Evolutionary conservation across 2,113 vertebrate species (phyloP).

Genomic region (Corydoras maculifer): DNA sequence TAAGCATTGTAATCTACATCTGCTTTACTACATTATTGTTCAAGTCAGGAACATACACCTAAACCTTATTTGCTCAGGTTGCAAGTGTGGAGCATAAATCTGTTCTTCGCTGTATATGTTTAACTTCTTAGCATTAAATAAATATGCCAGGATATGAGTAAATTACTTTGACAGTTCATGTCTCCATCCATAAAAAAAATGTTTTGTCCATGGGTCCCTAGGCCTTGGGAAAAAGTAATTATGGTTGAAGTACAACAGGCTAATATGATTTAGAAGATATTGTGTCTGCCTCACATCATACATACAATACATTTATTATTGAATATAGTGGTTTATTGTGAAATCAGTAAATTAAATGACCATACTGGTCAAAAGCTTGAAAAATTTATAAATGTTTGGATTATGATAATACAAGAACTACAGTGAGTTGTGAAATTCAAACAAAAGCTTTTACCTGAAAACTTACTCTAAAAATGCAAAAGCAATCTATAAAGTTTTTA

Average conservation of each 20-base stretch:
- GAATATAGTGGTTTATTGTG: conserved; percentile 14
- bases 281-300: conserved; percentile 12
- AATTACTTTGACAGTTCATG: conserved; percentile 1
- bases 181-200: conserved; percentile 19
- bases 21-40: neutral
- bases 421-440: neutral
- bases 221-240: conserved; percentile 26
- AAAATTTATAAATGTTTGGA: conserved; percentile 1
- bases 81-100: neutral
- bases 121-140: neutral
- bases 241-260: conserved; percentile 17
- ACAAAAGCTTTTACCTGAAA: neutral
- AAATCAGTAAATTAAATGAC: conserved; percentile 22
- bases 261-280: conserved; percentile 28
- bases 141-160: conserved; percentile 2
- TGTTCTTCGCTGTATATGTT: neutral
- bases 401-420: neutral
- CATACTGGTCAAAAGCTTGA: conserved; percentile 6
- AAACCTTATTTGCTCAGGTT: neutral
- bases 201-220: conserved; percentile 15
- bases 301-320: conserved; percentile 26
- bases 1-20: neutral
- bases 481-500: too few species aligned
- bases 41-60: too few species aligned
- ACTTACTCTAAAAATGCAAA: neutral